Conservation (phyloP, 2,888 invertebrate species). For the Plebejus melissa region DNA sequence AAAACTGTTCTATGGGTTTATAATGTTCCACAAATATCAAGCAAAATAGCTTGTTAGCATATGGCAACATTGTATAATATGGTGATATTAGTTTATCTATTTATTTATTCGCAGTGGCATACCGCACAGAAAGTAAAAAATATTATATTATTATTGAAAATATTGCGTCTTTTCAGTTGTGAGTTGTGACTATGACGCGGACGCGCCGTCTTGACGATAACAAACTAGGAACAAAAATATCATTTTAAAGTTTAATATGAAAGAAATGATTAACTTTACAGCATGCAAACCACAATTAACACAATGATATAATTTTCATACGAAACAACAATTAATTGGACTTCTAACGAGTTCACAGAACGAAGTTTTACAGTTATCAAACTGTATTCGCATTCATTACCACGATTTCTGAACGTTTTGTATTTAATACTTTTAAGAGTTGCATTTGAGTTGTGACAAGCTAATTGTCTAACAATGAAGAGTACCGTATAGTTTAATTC, state of each 20-base stretch:
- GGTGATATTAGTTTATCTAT: too few species aligned
- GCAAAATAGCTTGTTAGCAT: too few species aligned
- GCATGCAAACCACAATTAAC: background rate
- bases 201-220: too few species aligned
- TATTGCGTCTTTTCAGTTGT: too few species aligned
- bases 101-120: too few species aligned
- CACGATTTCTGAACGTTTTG: background rate
- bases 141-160: too few species aligned
- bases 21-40: too few species aligned
- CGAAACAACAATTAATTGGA: constrained; percentile 13
- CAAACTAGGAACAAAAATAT: background rate
- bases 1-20: too few species aligned
- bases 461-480: background rate
- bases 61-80: too few species aligned
- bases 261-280: background rate
- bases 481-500: background rate
- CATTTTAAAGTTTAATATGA: background rate
- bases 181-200: too few species aligned
- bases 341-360: constrained; percentile 14
- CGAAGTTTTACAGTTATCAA: constrained; percentile 5
- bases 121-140: too few species aligned
- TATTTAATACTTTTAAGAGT: background rate
- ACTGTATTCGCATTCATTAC: constrained; percentile 12
- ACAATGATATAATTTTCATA: constrained; percentile 6
- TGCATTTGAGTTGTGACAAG: background rate